A percentile compares a stretch with the other conserved stretches of the same genome.
phyloP scores from a whole-genome alignment of 2,888 invertebrate species.

The Hedya salicella region DNA sequence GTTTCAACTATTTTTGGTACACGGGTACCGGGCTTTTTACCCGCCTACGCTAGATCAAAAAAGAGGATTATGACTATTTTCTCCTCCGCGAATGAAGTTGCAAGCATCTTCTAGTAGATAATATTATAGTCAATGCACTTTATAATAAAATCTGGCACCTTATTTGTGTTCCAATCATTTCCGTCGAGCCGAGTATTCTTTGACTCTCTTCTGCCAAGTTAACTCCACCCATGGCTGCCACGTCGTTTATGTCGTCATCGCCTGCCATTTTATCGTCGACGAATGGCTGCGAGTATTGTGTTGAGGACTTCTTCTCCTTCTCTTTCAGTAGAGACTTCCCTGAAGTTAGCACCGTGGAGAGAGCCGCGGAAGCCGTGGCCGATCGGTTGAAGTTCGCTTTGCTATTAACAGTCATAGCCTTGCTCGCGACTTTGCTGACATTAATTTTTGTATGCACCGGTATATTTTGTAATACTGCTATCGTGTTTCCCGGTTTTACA shows the following conservation, averaged over 20 bases:
- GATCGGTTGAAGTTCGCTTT: constrained; percentile 68
- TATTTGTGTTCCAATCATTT: constrained; percentile 95
- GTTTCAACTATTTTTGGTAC: too few relatives aligned
- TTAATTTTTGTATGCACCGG: constrained; percentile 75
- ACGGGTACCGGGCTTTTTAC: too few relatives aligned
- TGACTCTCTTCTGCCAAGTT: constrained; percentile 98
- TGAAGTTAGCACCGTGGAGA: constrained; percentile 72
- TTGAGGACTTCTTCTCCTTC: constrained; percentile 88
- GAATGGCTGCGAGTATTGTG: constrained; percentile 65
- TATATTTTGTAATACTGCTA: constrained; percentile 77
- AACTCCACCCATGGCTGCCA: constrained; percentile 99
- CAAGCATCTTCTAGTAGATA: too few relatives aligned
- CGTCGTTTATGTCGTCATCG: constrained; percentile 99
- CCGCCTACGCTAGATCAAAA: too few relatives aligned
- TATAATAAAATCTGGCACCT: constrained; percentile 58
- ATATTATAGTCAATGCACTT: too few relatives aligned
- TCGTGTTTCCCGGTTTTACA: constrained; percentile 63
- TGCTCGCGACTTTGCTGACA: constrained; percentile 67
- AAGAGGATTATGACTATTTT: too few relatives aligned
- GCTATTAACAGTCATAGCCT: constrained; percentile 80
- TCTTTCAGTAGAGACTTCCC: constrained; percentile 89
- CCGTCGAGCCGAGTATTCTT: constrained; percentile 95
- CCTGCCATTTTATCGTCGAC: constrained; percentile 87
- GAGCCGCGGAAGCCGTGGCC: constrained; percentile 60
- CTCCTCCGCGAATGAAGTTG: too few relatives aligned